Conservation (phyloP, 30 jellyfish, hydroid and myxozoan genomes). For the Hydractinia echinata region DNA sequence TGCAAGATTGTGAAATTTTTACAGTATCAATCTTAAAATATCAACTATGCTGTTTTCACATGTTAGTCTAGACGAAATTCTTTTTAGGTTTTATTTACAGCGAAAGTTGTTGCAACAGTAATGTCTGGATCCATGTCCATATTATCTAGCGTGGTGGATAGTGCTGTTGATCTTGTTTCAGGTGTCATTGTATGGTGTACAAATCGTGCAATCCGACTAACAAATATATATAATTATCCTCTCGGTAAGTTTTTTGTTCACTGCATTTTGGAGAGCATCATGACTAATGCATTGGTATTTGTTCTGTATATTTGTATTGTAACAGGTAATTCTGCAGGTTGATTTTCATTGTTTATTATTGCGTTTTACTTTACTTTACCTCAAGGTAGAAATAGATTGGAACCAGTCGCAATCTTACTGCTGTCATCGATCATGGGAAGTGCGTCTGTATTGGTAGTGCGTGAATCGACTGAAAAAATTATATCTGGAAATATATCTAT, state of each 20-base stretch:
- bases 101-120: constrained; percentile 68
- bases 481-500: constrained; percentile 26
- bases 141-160: constrained; percentile 60
- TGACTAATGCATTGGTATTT: too few relatives aligned
- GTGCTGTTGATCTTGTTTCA: constrained; percentile 70
- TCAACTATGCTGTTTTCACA: not conserved
- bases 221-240: constrained; percentile 58
- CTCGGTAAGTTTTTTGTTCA: constrained; percentile 26
- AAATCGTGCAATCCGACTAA: constrained; percentile 43
- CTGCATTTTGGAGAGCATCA: too few relatives aligned
- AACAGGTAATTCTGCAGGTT: too few relatives aligned
- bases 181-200: constrained; percentile 58
- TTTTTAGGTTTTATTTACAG: constrained; percentile 48
- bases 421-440: constrained; percentile 70
- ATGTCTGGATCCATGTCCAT: constrained; percentile 57
- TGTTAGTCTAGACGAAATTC: not conserved
- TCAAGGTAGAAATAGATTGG: constrained; percentile 68
- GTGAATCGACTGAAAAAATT: constrained; percentile 54
- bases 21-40: not conserved
- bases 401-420: constrained; percentile 69
- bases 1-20: not conserved
- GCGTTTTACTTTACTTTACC: too few relatives aligned
- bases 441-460: constrained; percentile 56
- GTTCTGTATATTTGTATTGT: too few relatives aligned
- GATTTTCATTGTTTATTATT: too few relatives aligned